Base-by-base conservation (phyloP, 2,797 vertebrate species). In the Sciaenops ocellatus region DNA sequence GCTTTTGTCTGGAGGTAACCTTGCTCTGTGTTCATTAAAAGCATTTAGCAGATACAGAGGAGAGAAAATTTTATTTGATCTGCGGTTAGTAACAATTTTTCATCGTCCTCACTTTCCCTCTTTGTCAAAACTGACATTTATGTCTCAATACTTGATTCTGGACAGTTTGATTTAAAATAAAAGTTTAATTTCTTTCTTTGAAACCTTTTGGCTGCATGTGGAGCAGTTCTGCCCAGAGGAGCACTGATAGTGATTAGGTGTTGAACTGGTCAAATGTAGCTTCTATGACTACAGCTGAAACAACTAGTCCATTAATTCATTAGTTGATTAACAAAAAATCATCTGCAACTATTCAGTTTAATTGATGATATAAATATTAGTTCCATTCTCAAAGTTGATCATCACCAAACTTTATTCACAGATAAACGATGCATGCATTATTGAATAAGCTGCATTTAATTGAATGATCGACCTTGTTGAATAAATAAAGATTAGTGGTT, bases 21-120 rank as follows among this genome's bases (percentile, higher is more conserved):
- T 56, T 57, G 20, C 38, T 28, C 17, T 69, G 26, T 44, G 4
- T 22, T 54, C 50, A n/a, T 68, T 26, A 38, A 3, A 74, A 70
- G 26, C n/a, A 17, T 69, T 69, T 46, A 56, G 46, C 46, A 76
- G 57, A 74, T 24, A 20, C 24, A 67, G 12, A 42, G 10, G 15
- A n/a, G 52, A 70, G 69, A 17, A 77, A 30, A 74, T 47, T 73
- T 50, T 26, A 30, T 79, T 75, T 65, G 48, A 83, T 74, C 42
- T 12, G 60, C 18, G 38, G 16, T 52, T 47, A 17, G n/a, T 55
- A 18, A 28, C 17, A 41, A 20, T 56, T 65, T 46, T 48, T 57
- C 3, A 16, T 51, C 3, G 4, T 69, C 42, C n/a, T 69, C 17
- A 28, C 5, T 54, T 28, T 68, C 30, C 6, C 6, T 67, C 8